A percentile compares a stretch with the other conserved stretches of the same genome.
phyloP scores from a whole-genome alignment of 1,140 invertebrate species.

The Tetranychus urticae region DNA sequence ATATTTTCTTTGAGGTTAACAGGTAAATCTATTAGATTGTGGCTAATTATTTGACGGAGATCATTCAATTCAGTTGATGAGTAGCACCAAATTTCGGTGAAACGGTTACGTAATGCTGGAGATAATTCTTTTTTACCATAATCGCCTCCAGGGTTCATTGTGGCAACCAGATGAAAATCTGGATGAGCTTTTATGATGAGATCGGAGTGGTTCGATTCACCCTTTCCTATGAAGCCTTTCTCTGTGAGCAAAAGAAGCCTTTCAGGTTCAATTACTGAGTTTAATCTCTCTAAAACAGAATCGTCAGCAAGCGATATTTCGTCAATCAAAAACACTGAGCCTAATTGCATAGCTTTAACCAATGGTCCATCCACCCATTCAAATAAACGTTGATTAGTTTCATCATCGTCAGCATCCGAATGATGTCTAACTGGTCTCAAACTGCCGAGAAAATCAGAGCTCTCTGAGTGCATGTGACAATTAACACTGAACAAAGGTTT shows the following conservation, averaged over 20 bases:
- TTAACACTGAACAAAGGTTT: slow-evolving; percentile 56
- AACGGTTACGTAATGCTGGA: slow-evolving; percentile 83
- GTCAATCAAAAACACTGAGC: slow-evolving; percentile 75
- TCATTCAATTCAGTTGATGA: slow-evolving; percentile 38
- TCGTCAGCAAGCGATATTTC: slow-evolving; percentile 98
- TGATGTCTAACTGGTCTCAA: slow-evolving; percentile 57
- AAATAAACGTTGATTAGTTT: slow-evolving; percentile 37
- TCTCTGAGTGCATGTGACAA: slow-evolving; percentile 97
- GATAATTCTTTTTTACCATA: slow-evolving; percentile 99
- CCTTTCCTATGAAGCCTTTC: slow-evolving; percentile 30
- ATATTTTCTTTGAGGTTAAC: slow-evolving; percentile 32
- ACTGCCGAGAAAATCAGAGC: slow-evolving; percentile 87
- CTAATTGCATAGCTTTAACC: slow-evolving; percentile 64
- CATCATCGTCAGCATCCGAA: slow-evolving; percentile 3
- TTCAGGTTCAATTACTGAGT: slow-evolving; percentile 86
- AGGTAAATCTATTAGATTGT: slow-evolving; percentile 38
- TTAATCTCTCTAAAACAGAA: slow-evolving; percentile 87
- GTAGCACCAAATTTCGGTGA: slow-evolving; percentile 97
- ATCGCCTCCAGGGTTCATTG: slow-evolving; percentile 99
- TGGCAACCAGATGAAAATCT: slow-evolving; percentile 76
- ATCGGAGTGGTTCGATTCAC: slow-evolving; percentile 13
- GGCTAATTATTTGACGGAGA: slow-evolving; percentile 47
- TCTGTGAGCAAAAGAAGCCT: slow-evolving; percentile 70
- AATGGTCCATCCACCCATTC: slow-evolving; percentile 96
- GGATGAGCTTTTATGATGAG: slow-evolving; percentile 37